phyloP scores from a whole-genome alignment of 2,888 invertebrate species.

The Gymnosoma rotundatum region DNA sequence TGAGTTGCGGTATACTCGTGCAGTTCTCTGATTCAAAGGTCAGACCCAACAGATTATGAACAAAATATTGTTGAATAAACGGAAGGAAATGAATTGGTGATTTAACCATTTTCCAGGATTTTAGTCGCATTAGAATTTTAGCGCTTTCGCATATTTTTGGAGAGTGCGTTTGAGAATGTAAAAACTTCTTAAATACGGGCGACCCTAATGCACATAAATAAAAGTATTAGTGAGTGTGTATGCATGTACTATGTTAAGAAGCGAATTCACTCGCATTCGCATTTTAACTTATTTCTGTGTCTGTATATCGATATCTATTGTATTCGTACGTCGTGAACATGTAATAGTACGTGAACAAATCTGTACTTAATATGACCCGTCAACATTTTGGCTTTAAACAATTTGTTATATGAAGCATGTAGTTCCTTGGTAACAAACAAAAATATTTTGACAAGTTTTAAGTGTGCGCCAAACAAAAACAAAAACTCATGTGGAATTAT shows the following conservation, averaged over 20 bases:
- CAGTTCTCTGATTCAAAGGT: too few relatives aligned
- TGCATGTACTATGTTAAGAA: neutral
- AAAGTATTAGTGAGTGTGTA: neutral
- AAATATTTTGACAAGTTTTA: constrained; percentile 33
- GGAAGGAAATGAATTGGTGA: too few relatives aligned
- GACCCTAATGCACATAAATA: too few relatives aligned
- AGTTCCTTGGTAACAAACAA: constrained; percentile 11
- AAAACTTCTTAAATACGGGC: too few relatives aligned
- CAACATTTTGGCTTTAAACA: constrained; percentile 43
- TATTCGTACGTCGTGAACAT: constrained; percentile 27
- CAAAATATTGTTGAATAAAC: too few relatives aligned
- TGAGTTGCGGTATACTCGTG: too few relatives aligned
- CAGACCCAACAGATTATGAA: too few relatives aligned
- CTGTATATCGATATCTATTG: neutral
- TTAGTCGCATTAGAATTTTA: too few relatives aligned
- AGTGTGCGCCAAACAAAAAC: neutral
- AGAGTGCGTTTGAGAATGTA: too few relatives aligned
- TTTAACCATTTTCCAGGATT: too few relatives aligned
- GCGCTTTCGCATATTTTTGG: too few relatives aligned
- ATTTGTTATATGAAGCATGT: constrained; percentile 44
- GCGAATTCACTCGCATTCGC: neutral
- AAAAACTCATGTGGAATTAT: too few relatives aligned
- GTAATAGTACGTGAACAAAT: constrained; percentile 43
- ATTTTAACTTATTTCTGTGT: neutral
- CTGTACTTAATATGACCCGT: constrained; percentile 44